Evolutionary conservation across 2,113 vertebrate genomes (phyloP).

Genomic region (Isurus oxyrinchus): DNA sequence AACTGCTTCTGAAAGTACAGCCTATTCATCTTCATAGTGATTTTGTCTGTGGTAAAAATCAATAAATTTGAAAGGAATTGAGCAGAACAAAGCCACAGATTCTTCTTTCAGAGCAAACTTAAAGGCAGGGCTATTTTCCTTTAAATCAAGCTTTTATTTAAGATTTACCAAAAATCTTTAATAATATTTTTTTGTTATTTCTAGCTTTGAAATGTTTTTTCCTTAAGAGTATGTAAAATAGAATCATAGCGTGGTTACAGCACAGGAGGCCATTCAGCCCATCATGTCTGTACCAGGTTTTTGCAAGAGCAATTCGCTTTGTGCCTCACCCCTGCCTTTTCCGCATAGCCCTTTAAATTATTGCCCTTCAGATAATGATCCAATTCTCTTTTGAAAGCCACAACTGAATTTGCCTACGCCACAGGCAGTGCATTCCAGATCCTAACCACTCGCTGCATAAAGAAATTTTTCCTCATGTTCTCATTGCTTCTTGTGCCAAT

Average conservation of each 20-base stretch:
- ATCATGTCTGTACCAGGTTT: neutral
- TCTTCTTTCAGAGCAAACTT: neutral
- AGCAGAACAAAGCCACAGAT: neutral
- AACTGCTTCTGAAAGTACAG: neutral
- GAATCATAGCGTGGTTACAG: too few relatives aligned
- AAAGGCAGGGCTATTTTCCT: neutral
- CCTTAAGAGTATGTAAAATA: neutral
- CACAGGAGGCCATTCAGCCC: too few relatives aligned
- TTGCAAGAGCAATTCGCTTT: neutral
- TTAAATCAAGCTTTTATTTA: neutral
- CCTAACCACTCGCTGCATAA: too few relatives aligned
- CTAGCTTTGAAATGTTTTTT: neutral
- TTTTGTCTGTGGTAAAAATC: slow-evolving; percentile 16
- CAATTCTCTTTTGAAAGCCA: too few relatives aligned
- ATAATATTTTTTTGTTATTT: neutral
- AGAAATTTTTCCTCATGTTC: too few relatives aligned
- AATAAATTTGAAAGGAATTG: neutral
- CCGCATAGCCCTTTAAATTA: neutral
- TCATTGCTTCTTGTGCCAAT: too few relatives aligned
- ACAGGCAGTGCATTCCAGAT: too few relatives aligned
- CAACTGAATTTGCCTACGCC: too few relatives aligned
- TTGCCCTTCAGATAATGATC: neutral
- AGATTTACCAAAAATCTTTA: neutral
- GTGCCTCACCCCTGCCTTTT: neutral
- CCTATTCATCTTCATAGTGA: slow-evolving; percentile 7